phyloP scores from a whole-genome alignment of 2,888 invertebrate genomes.

The Cantharis nigra region DNA sequence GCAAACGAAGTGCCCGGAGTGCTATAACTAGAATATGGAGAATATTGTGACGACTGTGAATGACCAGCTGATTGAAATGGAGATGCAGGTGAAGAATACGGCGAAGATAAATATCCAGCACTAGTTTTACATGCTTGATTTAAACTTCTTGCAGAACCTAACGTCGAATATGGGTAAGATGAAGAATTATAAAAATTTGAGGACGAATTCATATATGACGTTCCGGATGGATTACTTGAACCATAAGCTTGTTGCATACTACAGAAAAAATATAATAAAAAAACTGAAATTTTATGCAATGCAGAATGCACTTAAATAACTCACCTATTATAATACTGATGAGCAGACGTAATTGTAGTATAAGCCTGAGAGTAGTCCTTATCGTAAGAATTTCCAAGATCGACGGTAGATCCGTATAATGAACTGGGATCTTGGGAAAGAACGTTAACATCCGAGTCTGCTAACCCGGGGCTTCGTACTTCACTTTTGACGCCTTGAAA shows the following conservation, averaged over 20 bases:
- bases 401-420: conserved; percentile 52
- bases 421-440: conserved; percentile 50
- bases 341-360: conserved; percentile 59
- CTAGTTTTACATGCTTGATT: conserved; percentile 64
- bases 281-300: background rate
- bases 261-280: conserved; percentile 9
- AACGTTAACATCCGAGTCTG: conserved; percentile 57
- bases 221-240: conserved; percentile 40
- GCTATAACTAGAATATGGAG: conserved; percentile 59
- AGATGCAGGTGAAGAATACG: conserved; percentile 52
- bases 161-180: conserved; percentile 56
- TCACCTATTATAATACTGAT: conserved; percentile 78
- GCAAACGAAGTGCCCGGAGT: conserved; percentile 61
- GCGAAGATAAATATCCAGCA: conserved; percentile 57
- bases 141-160: conserved; percentile 47
- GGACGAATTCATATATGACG: conserved; percentile 50
- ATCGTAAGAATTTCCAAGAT: conserved; percentile 49
- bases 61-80: conserved; percentile 55
- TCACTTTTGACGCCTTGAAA: conserved; percentile 69
- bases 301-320: background rate
- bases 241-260: conserved; percentile 59
- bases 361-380: conserved; percentile 62
- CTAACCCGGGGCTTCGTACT: conserved; percentile 71
- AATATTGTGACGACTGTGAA: conserved; percentile 55
- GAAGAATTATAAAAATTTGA: conserved; percentile 52